These are phyloP conservation scores for Saccostrea cuccullata DNA, from an alignment of 1,140 invertebrate genomes.

Conservation along the genomic window DNA sequence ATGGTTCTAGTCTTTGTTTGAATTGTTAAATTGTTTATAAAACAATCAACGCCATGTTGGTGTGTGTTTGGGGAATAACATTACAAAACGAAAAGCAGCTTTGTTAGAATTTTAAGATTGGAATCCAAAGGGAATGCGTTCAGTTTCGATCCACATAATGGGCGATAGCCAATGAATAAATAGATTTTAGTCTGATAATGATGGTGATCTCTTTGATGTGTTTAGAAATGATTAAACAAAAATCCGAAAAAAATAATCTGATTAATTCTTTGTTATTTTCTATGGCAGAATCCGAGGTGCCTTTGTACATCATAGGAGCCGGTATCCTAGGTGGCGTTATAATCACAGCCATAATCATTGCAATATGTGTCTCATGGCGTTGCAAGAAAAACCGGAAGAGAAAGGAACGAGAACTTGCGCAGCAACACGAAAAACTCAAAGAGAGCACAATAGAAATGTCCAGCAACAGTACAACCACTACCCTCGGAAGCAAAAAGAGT, in stretches of 20 bases:
- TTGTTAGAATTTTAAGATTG: background rate
- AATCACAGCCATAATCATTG: conserved; percentile 59
- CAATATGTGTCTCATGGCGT: conserved; percentile 60
- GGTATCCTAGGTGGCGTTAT: conserved; percentile 65
- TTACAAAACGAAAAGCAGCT: background rate
- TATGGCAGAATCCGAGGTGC: conserved; percentile 32
- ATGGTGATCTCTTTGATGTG: background rate
- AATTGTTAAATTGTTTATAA: conserved; percentile 40
- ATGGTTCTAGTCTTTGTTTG: conserved; percentile 25
- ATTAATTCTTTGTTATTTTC: background rate
- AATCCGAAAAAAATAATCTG: background rate
- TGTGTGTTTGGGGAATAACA: background rate
- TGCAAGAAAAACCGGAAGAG: conserved; percentile 47
- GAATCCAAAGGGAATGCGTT: background rate
- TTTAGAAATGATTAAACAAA: background rate
- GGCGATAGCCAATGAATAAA: background rate
- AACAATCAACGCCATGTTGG: conserved; percentile 20
- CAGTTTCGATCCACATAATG: background rate
- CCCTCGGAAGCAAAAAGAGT: conserved; percentile 55
- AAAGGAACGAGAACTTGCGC: conserved; percentile 57
- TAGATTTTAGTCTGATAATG: background rate
- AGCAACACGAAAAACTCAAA: conserved; percentile 53
- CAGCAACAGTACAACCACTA: conserved; percentile 55
- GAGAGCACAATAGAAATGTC: conserved; percentile 62
- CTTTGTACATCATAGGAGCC: conserved; percentile 61